These are phyloP conservation scores for Osmoderma eremita DNA, from an alignment of 2,888 invertebrate genomes.

Conservation along the genomic window DNA sequence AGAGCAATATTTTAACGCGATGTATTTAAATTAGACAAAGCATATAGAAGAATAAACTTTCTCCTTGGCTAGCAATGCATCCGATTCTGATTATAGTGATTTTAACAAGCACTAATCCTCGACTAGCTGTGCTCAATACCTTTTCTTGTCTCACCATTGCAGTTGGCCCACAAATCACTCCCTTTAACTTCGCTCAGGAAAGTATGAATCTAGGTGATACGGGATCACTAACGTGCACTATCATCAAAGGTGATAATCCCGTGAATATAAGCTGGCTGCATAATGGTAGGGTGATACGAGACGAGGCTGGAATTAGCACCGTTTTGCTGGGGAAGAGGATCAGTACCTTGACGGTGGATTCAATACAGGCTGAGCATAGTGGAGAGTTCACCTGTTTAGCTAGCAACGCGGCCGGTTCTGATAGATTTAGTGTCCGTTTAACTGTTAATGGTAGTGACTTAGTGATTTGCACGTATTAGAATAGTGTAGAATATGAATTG, in stretches of 20 bases:
- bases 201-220: constrained; percentile 76
- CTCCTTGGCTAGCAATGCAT: no score
- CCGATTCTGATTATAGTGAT: background rate
- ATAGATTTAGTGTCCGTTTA: constrained; percentile 71
- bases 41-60: no score
- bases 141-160: constrained; percentile 42
- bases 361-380: constrained; percentile 72
- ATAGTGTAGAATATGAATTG: constrained; percentile 2
- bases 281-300: constrained; percentile 63
- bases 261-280: constrained; percentile 73
- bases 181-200: constrained; percentile 67
- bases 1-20: no score
- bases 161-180: constrained; percentile 79
- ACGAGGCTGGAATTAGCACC: constrained; percentile 58
- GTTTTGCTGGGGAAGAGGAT: constrained; percentile 64
- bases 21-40: no score
- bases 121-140: background rate
- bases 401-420: constrained; percentile 74
- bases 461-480: constrained; percentile 18
- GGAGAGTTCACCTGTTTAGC: constrained; percentile 83
- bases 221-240: constrained; percentile 74
- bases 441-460: constrained; percentile 72
- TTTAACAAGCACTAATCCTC: constrained; percentile 9
- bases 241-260: constrained; percentile 77
- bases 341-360: constrained; percentile 71